Conservation (phyloP, 1,140 invertebrate genomes). For the Colletes latitarsis region DNA sequence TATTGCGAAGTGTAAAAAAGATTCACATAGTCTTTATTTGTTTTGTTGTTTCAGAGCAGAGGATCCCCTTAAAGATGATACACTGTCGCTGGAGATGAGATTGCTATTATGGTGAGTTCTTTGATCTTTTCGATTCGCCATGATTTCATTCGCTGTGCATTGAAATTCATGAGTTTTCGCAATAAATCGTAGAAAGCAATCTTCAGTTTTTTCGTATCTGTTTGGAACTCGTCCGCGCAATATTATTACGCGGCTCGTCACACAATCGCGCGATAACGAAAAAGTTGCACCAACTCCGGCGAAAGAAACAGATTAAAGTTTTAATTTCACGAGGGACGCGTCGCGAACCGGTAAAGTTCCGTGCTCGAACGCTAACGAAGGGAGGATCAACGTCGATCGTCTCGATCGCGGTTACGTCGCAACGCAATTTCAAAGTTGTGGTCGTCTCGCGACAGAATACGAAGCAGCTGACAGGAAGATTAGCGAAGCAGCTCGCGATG, state of each 20-base stretch:
- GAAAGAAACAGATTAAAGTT: slow-evolving; percentile 5
- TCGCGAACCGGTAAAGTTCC: not conserved
- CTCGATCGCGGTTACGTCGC: not conserved
- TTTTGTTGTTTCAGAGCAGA: too few species aligned
- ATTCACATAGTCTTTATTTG: too few species aligned
- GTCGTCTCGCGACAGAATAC: not conserved
- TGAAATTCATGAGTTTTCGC: not conserved
- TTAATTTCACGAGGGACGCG: not conserved
- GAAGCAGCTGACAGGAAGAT: not conserved
- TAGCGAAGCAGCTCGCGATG: not conserved
- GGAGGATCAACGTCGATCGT: not conserved
- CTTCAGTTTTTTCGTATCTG: not conserved
- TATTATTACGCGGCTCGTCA: too few species aligned
- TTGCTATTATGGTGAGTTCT: not conserved
- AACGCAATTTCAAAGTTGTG: not conserved
- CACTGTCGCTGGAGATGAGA: not conserved
- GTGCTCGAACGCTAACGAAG: not conserved
- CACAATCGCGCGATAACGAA: not conserved
- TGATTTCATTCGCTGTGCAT: not conserved
- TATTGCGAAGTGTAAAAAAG: too few species aligned
- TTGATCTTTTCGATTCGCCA: not conserved
- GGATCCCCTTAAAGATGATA: not conserved
- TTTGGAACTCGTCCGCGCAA: not conserved
- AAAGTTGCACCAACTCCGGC: not conserved
- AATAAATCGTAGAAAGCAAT: not conserved